Evolutionary conservation across 1,140 invertebrate species (phyloP).

Genomic region (Anoplophora glabripennis): DNA sequence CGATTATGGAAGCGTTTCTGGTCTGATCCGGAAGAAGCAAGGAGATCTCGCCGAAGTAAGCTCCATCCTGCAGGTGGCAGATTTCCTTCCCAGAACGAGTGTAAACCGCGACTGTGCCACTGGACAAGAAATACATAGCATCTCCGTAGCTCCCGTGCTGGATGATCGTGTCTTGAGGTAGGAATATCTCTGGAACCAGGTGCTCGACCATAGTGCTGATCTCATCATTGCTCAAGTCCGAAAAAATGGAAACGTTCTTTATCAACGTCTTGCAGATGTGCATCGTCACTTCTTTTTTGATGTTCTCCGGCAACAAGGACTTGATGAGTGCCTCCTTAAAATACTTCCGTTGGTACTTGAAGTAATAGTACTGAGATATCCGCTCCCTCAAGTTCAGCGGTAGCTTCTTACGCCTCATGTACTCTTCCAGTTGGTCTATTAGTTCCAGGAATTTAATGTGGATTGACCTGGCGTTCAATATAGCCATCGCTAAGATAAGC

Average conservation of each 20-base stretch:
- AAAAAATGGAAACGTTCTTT: conserved; percentile 22
- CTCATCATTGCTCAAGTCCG: conserved; percentile 17
- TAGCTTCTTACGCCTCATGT: conserved; percentile 21
- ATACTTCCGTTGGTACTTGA: conserved; percentile 18
- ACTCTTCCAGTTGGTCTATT: conserved; percentile 22
- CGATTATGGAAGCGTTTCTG: conserved; percentile 52
- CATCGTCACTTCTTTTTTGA: conserved; percentile 27
- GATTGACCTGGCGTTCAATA: conserved; percentile 6
- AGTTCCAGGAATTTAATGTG: conserved; percentile 20
- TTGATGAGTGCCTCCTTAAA: conserved; percentile 19
- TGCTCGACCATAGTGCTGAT: conserved; percentile 22
- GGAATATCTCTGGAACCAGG: conserved; percentile 30
- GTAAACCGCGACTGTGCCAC: conserved; percentile 55
- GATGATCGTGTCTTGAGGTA: conserved; percentile 46
- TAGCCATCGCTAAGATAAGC: conserved; percentile 2
- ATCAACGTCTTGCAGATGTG: conserved; percentile 24
- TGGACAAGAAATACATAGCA: conserved; percentile 58
- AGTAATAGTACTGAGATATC: conserved; percentile 13
- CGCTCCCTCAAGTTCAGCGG: conserved; percentile 12
- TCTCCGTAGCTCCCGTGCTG: conserved; percentile 55
- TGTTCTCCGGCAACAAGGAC: neutral
- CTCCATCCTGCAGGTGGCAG: conserved; percentile 37
- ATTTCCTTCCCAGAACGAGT: conserved; percentile 58
- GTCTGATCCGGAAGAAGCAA: conserved; percentile 54
- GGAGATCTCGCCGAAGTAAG: conserved; percentile 36